Evolutionary conservation across 2,797 vertebrate genomes (phyloP).

Genomic region (Acanthornis magna): DNA sequence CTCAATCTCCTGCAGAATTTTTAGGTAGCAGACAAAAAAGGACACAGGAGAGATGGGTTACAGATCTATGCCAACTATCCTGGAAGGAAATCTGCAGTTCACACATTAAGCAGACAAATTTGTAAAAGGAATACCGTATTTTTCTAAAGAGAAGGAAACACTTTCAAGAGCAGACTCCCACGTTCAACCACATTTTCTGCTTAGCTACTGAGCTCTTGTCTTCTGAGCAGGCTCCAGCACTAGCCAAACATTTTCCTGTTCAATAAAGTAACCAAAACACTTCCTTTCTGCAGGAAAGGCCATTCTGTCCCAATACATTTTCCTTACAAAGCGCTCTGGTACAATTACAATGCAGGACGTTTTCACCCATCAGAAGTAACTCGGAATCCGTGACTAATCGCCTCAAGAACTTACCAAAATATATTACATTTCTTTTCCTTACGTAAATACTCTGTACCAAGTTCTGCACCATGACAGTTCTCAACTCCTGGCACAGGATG

Average conservation of each 20-base stretch:
- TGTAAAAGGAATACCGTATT: background rate
- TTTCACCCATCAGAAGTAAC: background rate
- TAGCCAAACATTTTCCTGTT: background rate
- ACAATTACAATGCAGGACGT: background rate
- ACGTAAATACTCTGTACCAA: background rate
- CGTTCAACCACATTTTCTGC: background rate
- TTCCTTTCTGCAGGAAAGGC: background rate
- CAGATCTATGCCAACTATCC: background rate
- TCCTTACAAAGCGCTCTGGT: background rate
- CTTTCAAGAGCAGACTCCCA: background rate
- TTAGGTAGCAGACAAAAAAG: background rate
- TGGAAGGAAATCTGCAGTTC: background rate
- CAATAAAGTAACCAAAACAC: background rate
- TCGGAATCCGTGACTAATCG: background rate
- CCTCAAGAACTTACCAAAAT: background rate
- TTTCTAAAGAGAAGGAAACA: background rate
- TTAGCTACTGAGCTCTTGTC: background rate
- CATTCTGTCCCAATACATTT: background rate
- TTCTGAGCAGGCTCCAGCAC: background rate
- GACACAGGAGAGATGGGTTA: background rate
- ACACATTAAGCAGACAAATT: background rate
- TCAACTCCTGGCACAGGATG: background rate
- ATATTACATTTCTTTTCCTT: background rate
- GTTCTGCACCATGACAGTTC: background rate
- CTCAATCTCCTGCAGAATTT: background rate